Evolutionary conservation across 2,797 vertebrate species (phyloP), one percentile per base, ranked within the genome.

Genomic region (Chaetodon trifasciatus): DNA sequence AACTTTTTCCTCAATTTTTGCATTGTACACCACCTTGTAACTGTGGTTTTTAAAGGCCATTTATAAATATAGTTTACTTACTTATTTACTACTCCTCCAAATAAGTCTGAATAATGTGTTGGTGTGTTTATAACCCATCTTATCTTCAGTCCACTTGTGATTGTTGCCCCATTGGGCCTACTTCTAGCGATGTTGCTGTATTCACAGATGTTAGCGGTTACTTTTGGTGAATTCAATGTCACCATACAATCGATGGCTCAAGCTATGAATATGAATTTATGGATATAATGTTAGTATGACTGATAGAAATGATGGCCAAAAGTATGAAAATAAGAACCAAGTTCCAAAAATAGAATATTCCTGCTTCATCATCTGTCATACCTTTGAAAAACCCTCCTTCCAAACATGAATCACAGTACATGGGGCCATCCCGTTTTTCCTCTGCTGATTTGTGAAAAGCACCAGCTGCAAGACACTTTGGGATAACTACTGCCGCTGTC

Each of bases 341-440:
- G 11, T 49, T 70, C 5, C 13, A 60, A 60, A 2, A 46, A 2
- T 2, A 2, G 6, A 46, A 47, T 61, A 40, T 21, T 67, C 15
- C 53, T 42, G 64, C 71, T 67, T 79, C 15, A 42, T 75, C 72
- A 56, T 60, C 56, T 28, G 70, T 71, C 76, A 83, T 53, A 39
- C 57, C 52, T 72, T 44, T 57, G 70, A 78, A 84, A 84, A 60
- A 42, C 56, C 23, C 64, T 65, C 11, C 44, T 0, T 66, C 49
- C 35, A 19, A 60, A 62, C 24, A 74, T 67, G 35, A 47, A 42
- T 70, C 32, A 23, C 13, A 39, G 52, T 0, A 40, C 32, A 62
- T 17, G 4, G 21, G 73, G 42, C 15, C 40, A 42, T 61, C 55
- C 63, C 46, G 62, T 74, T 82, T 71, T 35, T 74, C 44, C 28